Evolutionary conservation across 2,113 vertebrate genomes (phyloP).

Genomic region (Hoplias malabaricus): DNA sequence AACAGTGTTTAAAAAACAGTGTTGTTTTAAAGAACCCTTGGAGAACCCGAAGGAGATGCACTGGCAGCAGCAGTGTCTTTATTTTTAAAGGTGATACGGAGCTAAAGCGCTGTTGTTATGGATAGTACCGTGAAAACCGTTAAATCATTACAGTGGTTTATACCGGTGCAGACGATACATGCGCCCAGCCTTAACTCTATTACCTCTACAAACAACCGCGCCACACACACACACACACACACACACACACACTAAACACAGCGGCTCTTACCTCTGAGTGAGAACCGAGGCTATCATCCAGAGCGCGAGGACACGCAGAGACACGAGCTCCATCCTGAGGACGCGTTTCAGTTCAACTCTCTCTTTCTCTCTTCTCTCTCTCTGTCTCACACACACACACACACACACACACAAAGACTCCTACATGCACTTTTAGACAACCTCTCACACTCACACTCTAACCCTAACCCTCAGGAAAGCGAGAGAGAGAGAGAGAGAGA

Average conservation of each 20-base stretch:
- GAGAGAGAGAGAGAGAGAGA: not conserved
- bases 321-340: not conserved
- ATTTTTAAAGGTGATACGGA: no score
- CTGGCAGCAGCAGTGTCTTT: no score
- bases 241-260: no score
- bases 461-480: not conserved
- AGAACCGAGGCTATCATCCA: not conserved
- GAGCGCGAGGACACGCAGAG: not conserved
- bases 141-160: not conserved
- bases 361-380: no score
- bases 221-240: no score
- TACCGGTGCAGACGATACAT: not conserved
- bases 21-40: no score
- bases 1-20: no score
- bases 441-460: not conserved
- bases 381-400: not conserved
- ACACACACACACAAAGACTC: not conserved
- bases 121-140: not conserved
- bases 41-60: no score
- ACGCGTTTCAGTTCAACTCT: no score
- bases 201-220: no score
- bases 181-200: no score
- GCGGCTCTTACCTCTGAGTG: not conserved
- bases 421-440: not conserved
- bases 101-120: no score